Percentiles rank a stretch among this genome's conserved stretches.
Conservation (phyloP, 2,888 invertebrate species). For the Dasypolia templi region DNA sequence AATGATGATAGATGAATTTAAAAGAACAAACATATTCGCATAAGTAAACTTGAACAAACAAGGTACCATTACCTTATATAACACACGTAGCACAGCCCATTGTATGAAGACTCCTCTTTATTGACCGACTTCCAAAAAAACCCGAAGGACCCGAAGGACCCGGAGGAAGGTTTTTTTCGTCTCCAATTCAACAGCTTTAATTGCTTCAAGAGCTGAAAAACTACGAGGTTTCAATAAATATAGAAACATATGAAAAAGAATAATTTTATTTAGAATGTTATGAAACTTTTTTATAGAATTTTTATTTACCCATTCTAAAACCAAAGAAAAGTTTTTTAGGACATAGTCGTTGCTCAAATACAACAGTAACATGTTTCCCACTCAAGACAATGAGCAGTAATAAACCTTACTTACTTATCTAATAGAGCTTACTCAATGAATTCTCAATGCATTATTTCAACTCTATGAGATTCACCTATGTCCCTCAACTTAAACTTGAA, state of each 20-base stretch:
- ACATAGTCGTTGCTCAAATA: neutral
- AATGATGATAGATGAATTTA: constrained; percentile 7
- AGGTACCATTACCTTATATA: constrained; percentile 23
- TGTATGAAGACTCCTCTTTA: constrained; percentile 20
- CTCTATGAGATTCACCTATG: constrained; percentile 38
- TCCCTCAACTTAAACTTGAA: constrained; percentile 54
- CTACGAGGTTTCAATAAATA: neutral
- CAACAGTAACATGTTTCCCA: neutral
- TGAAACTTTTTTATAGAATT: too few species aligned
- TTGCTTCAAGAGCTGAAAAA: neutral
- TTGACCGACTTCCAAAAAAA: neutral
- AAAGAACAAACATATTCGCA: constrained; percentile 9
- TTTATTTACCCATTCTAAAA: neutral
- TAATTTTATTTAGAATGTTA: neutral
- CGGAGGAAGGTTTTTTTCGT: neutral
- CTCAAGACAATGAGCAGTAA: constrained; percentile 8
- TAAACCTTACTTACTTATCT: constrained; percentile 14
- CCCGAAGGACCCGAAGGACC: constrained; percentile 6
- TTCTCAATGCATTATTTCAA: constrained; percentile 49
- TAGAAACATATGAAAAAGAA: neutral
- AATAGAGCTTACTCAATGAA: constrained; percentile 40
- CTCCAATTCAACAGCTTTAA: neutral
- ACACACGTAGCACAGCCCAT: constrained; percentile 43
- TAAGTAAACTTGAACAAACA: constrained; percentile 24
- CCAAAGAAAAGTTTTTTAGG: neutral